phyloP scores from a whole-genome alignment of 2,113 vertebrate species.

The Indri indri region DNA sequence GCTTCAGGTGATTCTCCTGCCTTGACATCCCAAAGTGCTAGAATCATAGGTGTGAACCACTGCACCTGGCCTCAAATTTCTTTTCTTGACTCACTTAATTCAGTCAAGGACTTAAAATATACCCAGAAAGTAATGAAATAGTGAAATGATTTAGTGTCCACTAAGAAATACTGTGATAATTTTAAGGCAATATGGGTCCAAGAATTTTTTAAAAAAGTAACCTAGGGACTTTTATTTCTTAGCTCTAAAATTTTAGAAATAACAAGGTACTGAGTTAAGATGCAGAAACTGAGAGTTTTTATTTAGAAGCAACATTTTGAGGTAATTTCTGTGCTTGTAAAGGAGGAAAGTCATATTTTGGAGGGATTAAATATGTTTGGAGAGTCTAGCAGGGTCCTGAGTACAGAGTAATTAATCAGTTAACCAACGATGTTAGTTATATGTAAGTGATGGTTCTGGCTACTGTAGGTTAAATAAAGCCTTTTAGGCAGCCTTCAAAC shows the following conservation, averaged over 20 bases:
- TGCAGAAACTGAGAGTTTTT: conserved; percentile 16
- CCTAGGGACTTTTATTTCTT: conserved; percentile 40
- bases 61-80: background rate
- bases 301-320: conserved; percentile 10
- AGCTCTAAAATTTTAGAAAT: conserved; percentile 4
- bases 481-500: conserved; percentile 58
- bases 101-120: conserved; percentile 26
- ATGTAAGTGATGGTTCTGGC: conserved; percentile 51
- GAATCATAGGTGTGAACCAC: too few species aligned
- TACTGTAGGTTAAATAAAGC: conserved; percentile 60
- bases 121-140: conserved; percentile 32
- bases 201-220: background rate
- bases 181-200: conserved; percentile 20
- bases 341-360: background rate
- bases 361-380: background rate
- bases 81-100: conserved; percentile 58
- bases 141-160: conserved; percentile 28
- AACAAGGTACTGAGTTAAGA: conserved; percentile 26
- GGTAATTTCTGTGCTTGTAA: background rate
- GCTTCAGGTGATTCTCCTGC: too few species aligned
- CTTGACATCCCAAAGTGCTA: too few species aligned
- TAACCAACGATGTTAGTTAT: conserved; percentile 4
- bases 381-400: background rate
- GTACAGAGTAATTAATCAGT: conserved; percentile 28
- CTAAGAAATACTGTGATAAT: background rate